Conservation (phyloP, 2,888 invertebrate genomes). For the Tenthredo notha region DNA sequence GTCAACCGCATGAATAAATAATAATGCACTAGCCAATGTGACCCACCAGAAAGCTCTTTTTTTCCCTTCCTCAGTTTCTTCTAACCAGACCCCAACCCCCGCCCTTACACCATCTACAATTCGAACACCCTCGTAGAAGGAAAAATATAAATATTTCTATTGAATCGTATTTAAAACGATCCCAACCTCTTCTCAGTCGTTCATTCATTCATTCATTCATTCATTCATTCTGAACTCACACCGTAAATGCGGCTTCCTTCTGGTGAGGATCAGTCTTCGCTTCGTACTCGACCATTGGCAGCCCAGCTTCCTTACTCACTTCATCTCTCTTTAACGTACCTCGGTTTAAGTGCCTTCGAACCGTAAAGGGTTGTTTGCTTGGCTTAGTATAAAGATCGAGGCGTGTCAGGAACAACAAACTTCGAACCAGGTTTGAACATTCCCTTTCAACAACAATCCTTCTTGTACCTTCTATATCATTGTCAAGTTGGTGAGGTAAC, state of each 20-base stretch:
- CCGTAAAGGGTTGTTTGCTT: constrained; percentile 50
- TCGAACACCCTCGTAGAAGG: constrained; percentile 57
- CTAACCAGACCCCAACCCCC: constrained; percentile 21
- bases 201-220: constrained; percentile 41
- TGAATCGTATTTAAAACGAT: constrained; percentile 71
- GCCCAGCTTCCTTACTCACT: constrained; percentile 10
- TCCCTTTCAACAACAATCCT: constrained; percentile 42
- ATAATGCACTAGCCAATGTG: constrained; percentile 63
- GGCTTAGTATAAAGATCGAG: constrained; percentile 34
- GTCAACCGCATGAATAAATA: constrained; percentile 76
- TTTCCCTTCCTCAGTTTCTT: constrained; percentile 51
- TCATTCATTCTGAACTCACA: constrained; percentile 27
- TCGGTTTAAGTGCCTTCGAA: constrained; percentile 32
- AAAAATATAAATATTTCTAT: constrained; percentile 75
- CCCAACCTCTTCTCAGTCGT: constrained; percentile 53
- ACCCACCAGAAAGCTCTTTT: constrained; percentile 55
- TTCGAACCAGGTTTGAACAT: constrained; percentile 31
- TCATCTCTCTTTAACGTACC: background rate
- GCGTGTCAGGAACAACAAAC: constrained; percentile 52
- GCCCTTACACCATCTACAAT: background rate
- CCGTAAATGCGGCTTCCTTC: constrained; percentile 32
- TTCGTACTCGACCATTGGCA: background rate
- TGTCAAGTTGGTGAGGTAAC: background rate
- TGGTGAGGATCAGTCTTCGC: constrained; percentile 7
- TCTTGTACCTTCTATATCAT: constrained; percentile 14